A percentile compares a stretch with the other conserved stretches of the same genome.
phyloP scores from a whole-genome alignment of 2,888 invertebrate genomes.

The Tenthredo mesomela region DNA sequence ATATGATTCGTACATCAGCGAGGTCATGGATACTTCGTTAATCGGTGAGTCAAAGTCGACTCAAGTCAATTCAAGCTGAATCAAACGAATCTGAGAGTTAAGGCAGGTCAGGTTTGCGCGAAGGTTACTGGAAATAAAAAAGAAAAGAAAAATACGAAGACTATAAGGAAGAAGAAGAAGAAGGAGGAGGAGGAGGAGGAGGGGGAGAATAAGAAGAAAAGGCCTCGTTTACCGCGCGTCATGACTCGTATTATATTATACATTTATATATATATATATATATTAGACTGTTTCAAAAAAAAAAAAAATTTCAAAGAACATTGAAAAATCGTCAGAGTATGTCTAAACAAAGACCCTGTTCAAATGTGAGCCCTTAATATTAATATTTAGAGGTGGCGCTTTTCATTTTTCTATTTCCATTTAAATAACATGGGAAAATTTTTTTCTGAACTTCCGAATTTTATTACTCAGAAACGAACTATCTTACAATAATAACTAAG shows the following conservation, averaged over 20 bases:
- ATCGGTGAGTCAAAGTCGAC: neutral
- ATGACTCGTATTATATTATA: neutral
- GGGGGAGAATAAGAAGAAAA: neutral
- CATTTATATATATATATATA: neutral
- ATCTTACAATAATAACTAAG: no score
- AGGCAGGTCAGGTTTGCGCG: constrained; percentile 26
- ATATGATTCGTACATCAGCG: no score
- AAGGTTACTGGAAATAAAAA: neutral
- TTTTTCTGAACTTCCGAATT: no score
- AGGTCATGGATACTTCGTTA: neutral
- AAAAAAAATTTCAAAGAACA: no score
- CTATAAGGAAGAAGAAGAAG: neutral
- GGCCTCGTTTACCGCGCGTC: neutral
- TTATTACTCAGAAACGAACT: no score
- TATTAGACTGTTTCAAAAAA: no score
- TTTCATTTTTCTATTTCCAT: no score
- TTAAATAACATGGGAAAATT: no score
- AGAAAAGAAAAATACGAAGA: neutral
- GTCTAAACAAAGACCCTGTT: no score
- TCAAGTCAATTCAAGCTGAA: neutral
- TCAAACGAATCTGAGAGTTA: neutral
- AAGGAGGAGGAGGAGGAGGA: neutral
- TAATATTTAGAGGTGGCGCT: no score
- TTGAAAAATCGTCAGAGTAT: no score
- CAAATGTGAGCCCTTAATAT: no score